A percentile compares a stretch with the other conserved stretches of the same genome.
Conservation (phyloP, 1,140 invertebrate species). For the Pseudomyrmex pallidus region DNA sequence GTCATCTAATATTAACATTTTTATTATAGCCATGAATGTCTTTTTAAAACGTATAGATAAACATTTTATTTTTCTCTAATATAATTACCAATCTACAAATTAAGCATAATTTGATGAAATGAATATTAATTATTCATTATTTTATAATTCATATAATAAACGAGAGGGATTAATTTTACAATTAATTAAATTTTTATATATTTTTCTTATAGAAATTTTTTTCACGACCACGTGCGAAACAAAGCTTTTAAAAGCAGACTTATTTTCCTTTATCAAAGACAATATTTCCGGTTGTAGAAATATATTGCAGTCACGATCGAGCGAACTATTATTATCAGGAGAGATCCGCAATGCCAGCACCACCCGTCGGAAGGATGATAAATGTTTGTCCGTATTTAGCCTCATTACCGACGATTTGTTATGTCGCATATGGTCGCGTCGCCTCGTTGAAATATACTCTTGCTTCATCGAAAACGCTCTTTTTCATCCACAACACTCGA, state of each 20-base stretch:
- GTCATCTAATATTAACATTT: conserved; percentile 2
- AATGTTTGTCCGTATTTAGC: conserved; percentile 74
- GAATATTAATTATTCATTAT: too few relatives aligned
- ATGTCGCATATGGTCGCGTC: conserved; percentile 57
- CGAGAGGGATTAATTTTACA: not conserved
- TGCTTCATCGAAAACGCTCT: not conserved
- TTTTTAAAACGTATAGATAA: not conserved
- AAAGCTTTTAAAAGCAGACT: not conserved
- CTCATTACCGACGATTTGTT: conserved; percentile 78
- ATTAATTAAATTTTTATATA: not conserved
- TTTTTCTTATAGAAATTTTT: too few relatives aligned
- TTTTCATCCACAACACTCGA: conserved; percentile 18
- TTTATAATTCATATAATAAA: too few relatives aligned
- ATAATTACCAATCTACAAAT: not conserved
- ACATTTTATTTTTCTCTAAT: not conserved
- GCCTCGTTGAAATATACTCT: conserved; percentile 30
- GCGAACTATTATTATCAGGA: conserved; percentile 68
- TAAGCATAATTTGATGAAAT: too few relatives aligned
- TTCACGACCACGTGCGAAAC: too few relatives aligned
- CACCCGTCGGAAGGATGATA: conserved; percentile 71
- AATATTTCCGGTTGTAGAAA: conserved; percentile 36
- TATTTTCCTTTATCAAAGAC: not conserved
- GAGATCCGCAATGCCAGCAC: conserved; percentile 65
- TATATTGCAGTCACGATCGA: conserved; percentile 55
- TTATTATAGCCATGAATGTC: not conserved